Evolutionary conservation across 2,797 vertebrate genomes (phyloP), one percentile per base, ranked within the genome.

Genomic region (Xiphorhynchus erythropygius): DNA sequence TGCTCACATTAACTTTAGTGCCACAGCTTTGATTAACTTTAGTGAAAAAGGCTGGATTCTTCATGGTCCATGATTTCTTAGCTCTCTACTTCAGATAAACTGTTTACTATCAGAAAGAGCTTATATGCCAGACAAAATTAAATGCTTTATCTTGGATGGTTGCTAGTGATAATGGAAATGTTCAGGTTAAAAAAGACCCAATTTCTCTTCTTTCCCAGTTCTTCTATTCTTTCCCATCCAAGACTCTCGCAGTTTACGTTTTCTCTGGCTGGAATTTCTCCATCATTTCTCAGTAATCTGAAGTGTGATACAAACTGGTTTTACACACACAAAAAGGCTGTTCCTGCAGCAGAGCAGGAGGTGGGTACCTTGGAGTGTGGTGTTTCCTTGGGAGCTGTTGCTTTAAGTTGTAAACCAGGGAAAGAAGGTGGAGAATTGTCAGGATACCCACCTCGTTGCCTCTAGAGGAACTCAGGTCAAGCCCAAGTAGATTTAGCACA

Each of bases 21-120:
- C 39, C 62, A 55, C 37, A 81, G 35, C 42, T 93, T 93, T 94
- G 92, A 95, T 89, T 93, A 85, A 92, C 76, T 94, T 80, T 4
- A 70, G 77, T 78, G 57, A 75, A 78, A 84, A 69, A 78, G 55
- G 32, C 46, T 73, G 77, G 23, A 55, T 90, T 81, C 65, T 93
- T 90, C 77, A 93, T 65, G 82, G 85, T 88, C 80, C 21, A 4
- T 81, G 67, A 41, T 69, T 95, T 88, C 69, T 79, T 73, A 90
- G 55, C 39, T 78, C 42, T 76, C 50, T 81, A 21, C 42, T 65
- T 84, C 41, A 69, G 83, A 79, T 46, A 49, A 73, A 69, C 39
- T 95, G 13, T 42, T 85, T 59, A 35, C 47, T 76, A 67, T 76
- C 39, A 82, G 49, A 65, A 82, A 73, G 23, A 56, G 21, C 25